Evolutionary conservation across 2,113 vertebrate genomes (phyloP).

Genomic region (Sula dactylatra): DNA sequence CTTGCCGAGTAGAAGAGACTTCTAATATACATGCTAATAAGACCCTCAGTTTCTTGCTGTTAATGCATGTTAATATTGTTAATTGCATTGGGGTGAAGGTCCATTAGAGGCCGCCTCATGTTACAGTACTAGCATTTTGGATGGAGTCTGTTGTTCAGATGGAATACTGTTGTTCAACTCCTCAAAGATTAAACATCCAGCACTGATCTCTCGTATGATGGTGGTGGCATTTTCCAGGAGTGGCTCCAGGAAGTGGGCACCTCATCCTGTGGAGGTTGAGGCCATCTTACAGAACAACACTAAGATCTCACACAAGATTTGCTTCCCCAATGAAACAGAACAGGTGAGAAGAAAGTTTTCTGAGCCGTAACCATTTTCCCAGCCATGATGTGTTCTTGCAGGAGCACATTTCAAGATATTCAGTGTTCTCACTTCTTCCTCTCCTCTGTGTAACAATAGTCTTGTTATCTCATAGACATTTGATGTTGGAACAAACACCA

Average conservation of each 20-base stretch:
- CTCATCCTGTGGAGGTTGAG: constrained; percentile 89
- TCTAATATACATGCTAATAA: neutral
- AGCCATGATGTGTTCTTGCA: neutral
- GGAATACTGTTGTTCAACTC: neutral
- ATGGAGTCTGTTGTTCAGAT: neutral
- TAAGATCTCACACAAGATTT: constrained; percentile 88
- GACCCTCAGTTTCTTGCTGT: neutral
- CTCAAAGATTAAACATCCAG: neutral
- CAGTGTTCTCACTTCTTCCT: neutral
- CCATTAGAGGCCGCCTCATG: accelerated
- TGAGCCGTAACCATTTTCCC: neutral
- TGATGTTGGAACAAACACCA: constrained; percentile 82
- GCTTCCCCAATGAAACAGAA: constrained; percentile 86
- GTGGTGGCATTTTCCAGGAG: constrained; percentile 70
- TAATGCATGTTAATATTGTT: neutral
- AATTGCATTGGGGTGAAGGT: neutral
- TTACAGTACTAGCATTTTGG: neutral
- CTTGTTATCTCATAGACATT: constrained; percentile 76
- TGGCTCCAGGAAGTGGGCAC: constrained; percentile 89
- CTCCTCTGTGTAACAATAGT: neutral
- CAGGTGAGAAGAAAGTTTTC: constrained; percentile 78
- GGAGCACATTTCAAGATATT: neutral
- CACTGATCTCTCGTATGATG: neutral
- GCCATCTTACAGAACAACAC: constrained; percentile 86
- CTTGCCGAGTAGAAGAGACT: neutral